Percentiles rank a stretch among this genome's conserved stretches.
Evolutionary conservation across 1,140 invertebrate genomes (phyloP).

Genomic region (Hetaerina americana): DNA sequence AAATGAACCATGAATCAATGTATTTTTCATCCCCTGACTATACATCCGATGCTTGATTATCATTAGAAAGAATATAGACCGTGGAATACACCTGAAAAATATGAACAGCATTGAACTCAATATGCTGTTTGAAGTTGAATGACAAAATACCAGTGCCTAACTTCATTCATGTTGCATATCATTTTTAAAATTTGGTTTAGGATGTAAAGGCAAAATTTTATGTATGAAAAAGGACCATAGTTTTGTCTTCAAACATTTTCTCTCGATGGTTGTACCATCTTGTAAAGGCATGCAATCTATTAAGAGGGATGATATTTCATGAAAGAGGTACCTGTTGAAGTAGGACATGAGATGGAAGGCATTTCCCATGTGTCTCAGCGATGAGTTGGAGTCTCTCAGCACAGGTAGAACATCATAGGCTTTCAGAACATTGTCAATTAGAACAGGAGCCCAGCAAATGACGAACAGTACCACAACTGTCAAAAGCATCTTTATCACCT

Average conservation of each 20-base stretch:
- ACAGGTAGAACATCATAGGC: slow-evolving; percentile 39
- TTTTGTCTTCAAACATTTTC: too few species aligned
- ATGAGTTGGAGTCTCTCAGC: slow-evolving; percentile 31
- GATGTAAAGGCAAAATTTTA: too few species aligned
- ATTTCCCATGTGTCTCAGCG: slow-evolving; percentile 45
- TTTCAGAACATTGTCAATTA: slow-evolving; percentile 50
- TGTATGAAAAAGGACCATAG: too few species aligned
- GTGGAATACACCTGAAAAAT: too few species aligned
- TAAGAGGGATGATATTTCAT: background rate
- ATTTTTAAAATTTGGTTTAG: background rate
- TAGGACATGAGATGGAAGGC: slow-evolving; percentile 51
- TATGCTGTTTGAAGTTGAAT: too few species aligned
- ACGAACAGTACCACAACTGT: slow-evolving; percentile 53
- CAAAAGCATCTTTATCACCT: slow-evolving; percentile 60
- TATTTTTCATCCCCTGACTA: too few species aligned
- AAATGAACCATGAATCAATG: too few species aligned
- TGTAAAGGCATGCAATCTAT: background rate
- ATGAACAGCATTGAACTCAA: too few species aligned
- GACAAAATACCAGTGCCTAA: too few species aligned
- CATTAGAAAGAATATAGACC: too few species aligned
- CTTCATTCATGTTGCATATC: background rate
- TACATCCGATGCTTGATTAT: too few species aligned
- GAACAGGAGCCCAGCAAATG: slow-evolving; percentile 50
- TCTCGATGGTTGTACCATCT: background rate
- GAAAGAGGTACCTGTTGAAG: slow-evolving; percentile 43